Conservation (phyloP, 1,140 invertebrate species). For the Diprion similis region DNA sequence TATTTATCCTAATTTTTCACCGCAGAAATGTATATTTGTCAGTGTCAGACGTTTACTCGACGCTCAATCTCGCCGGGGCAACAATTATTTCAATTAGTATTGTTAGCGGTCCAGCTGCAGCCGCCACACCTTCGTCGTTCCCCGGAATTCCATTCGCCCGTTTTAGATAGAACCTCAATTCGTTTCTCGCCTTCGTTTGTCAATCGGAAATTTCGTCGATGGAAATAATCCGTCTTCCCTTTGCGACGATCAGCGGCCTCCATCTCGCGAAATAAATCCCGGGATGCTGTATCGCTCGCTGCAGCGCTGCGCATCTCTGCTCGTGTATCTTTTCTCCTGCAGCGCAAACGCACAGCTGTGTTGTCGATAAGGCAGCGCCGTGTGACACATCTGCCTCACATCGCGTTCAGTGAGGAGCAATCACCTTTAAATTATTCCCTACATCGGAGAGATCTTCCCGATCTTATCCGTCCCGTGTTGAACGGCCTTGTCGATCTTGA, state of each 20-base stretch:
- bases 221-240: neutral
- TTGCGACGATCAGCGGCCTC: neutral
- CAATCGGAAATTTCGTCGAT: neutral
- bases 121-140: neutral
- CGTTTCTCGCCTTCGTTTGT: neutral
- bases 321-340: neutral
- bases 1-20: neutral
- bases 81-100: slow-evolving; percentile 13
- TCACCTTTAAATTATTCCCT: neutral
- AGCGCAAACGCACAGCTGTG: neutral
- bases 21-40: neutral
- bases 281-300: neutral
- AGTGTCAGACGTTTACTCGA: neutral
- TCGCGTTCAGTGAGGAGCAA: neutral
- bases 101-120: neutral
- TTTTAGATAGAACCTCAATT: neutral
- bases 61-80: neutral
- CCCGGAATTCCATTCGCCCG: neutral
- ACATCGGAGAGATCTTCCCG: neutral
- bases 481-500: neutral
- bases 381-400: neutral
- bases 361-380: neutral
- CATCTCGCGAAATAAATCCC: neutral
- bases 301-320: neutral
- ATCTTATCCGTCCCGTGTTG: neutral